These are phyloP conservation scores for Calephelis nemesis DNA, from an alignment of 1,140 invertebrate genomes.

Conservation along the genomic window DNA sequence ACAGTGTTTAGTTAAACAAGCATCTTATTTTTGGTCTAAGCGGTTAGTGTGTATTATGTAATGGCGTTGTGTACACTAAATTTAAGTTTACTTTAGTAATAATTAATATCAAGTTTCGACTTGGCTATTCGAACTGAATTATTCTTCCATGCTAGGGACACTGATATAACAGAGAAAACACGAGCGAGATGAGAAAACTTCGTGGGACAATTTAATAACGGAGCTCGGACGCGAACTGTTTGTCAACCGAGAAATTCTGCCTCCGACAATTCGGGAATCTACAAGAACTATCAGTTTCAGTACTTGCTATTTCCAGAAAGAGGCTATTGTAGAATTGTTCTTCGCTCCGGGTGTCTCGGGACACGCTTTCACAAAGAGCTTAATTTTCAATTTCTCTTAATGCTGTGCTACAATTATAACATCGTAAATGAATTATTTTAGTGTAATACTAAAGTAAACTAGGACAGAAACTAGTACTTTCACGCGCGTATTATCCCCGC, in stretches of 20 bases:
- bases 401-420: conserved; percentile 4
- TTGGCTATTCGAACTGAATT: conserved; percentile 26
- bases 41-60: no score
- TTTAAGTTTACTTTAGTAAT: background rate
- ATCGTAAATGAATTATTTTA: background rate
- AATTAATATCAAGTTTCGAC: background rate
- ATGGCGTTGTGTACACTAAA: no score
- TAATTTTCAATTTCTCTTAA: conserved; percentile 13
- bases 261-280: conserved; percentile 34
- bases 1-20: no score
- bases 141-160: background rate
- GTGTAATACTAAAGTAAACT: background rate
- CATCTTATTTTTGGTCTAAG: no score
- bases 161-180: conserved; percentile 41
- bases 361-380: background rate
- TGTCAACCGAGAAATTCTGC: conserved; percentile 46
- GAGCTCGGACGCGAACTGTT: conserved; percentile 40
- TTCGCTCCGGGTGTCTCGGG: conserved; percentile 1
- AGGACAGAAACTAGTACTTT: no score
- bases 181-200: conserved; percentile 66
- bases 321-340: conserved; percentile 22
- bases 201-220: conserved; percentile 66
- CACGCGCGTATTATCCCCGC: no score
- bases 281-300: conserved; percentile 28
- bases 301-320: conserved; percentile 13